Evolutionary conservation across 37 sponge, comb jelly and placozoan genomes (phyloP).

Genomic region (Theonella swinhoei): DNA sequence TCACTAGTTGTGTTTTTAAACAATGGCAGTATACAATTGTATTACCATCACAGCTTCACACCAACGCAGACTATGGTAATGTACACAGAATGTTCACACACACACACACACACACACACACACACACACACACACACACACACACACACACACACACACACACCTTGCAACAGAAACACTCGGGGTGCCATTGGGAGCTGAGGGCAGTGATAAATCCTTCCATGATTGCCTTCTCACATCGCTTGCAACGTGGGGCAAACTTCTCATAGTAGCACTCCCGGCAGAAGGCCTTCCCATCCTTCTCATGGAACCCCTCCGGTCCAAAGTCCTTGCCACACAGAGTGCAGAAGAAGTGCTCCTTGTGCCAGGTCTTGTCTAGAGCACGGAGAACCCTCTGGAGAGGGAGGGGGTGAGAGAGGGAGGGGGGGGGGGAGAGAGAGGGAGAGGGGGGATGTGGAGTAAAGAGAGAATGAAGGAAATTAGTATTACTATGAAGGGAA

Average conservation of each 20-base stretch:
- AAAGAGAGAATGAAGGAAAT: no score
- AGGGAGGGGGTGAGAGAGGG: constrained; percentile 8
- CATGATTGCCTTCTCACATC: constrained; percentile 92
- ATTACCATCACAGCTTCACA: no score
- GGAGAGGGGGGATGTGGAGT: constrained; percentile 5
- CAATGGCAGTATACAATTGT: no score
- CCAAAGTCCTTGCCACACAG: constrained; percentile 95
- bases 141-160: no score
- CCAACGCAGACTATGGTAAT: no score
- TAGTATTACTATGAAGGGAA: neutral
- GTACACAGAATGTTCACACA: no score
- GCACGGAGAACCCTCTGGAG: constrained; percentile 93
- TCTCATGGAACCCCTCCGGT: constrained; percentile 90
- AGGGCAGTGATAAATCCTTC: constrained; percentile 94
- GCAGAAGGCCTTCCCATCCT: constrained; percentile 95
- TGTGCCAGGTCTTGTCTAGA: constrained; percentile 97
- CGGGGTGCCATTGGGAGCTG: constrained; percentile 92
- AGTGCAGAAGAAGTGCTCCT: constrained; percentile 97
- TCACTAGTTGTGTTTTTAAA: no score
- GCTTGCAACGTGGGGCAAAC: constrained; percentile 94
- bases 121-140: no score
- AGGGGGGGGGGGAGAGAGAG: constrained; percentile 17
- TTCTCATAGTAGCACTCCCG: constrained; percentile 96
- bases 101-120: no score
- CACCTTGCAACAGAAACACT: constrained; percentile 97